phyloP scores from a whole-genome alignment of 2,888 invertebrate genomes.

The Drosophila setosimentum region DNA sequence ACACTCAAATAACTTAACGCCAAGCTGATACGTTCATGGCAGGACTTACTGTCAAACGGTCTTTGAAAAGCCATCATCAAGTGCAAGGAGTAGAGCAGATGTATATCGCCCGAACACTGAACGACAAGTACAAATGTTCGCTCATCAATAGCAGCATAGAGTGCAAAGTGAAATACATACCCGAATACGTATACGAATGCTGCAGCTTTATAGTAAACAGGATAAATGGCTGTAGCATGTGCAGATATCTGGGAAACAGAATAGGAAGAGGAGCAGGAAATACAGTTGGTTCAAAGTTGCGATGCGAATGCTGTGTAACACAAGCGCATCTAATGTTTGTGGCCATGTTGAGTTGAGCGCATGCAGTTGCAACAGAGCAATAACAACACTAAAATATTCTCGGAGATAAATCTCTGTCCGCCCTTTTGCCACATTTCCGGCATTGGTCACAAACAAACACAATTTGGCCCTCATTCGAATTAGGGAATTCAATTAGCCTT shows the following conservation, averaged over 20 bases:
- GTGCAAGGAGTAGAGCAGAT: constrained; percentile 43
- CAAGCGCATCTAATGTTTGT: constrained; percentile 62
- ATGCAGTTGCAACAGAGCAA: constrained; percentile 1
- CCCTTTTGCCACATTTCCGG: constrained; percentile 17
- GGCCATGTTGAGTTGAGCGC: constrained; percentile 47
- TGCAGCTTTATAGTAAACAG: constrained; percentile 8
- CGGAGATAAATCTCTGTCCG: constrained; percentile 22
- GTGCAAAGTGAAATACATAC: constrained; percentile 49
- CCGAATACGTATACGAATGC: background rate
- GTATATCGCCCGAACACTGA: constrained; percentile 63
- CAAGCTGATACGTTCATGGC: constrained; percentile 56
- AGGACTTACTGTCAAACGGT: constrained; percentile 67
- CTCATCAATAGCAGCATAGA: constrained; percentile 64
- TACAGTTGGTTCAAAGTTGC: background rate
- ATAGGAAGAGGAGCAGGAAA: background rate
- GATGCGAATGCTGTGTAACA: constrained; percentile 50
- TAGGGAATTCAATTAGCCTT: constrained; percentile 74
- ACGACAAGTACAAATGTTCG: constrained; percentile 71
- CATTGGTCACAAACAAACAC: constrained; percentile 33
- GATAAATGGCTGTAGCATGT: constrained; percentile 56
- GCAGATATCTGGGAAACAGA: constrained; percentile 27
- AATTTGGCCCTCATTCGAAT: constrained; percentile 47
- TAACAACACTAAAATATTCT: constrained; percentile 9
- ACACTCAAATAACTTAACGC: constrained; percentile 73
- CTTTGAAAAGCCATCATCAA: constrained; percentile 76